Base-by-base conservation (phyloP, 1,140 invertebrate genomes). In the Procambarus clarkii region DNA sequence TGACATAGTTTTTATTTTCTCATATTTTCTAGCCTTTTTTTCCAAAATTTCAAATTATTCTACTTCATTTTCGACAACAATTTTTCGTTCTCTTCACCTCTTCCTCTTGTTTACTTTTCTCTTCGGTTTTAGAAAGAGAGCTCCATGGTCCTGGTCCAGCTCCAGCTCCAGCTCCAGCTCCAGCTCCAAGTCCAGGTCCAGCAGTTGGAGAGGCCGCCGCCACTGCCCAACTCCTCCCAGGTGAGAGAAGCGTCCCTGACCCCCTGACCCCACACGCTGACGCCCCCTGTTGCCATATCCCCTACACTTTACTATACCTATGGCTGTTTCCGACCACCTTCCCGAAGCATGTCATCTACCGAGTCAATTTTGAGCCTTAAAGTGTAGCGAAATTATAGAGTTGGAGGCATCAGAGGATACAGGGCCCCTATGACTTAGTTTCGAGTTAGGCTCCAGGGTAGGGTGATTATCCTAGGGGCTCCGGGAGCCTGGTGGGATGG, bases 191-290 rank as follows among this genome's bases (percentile, higher is more conserved):
- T 74, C 24, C 1, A 21, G 24, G n/a, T 74, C n/a, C 21, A 9
- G 5, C 69, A 74, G 69, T n/a, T 74, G 34, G n/a, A 74, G 2
- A 2, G 2, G 13, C 2, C 2, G 13, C 50, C 50, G 50, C 69
- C 2, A 0, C 7, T 69, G 13, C 11, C 64, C 13, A 18, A n/a
- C 13, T 18, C 0, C 21, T 9, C 64, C 1, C 4, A 8, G 24
- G 69, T 74, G 69, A 74, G 24, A 34, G 34, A 74, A 74, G 69
- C 69, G 69, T 74, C 69, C n/a, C 69, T 74, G 69, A 74, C 34
- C 69, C 69, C 24, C n/a, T 74, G 69, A 74, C 69, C 69, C 24
- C 18, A 69, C 11, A 69, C 54, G 7, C 34, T 34, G 34, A 34
- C 34, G 34, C 34, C 34, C 34, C 34, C 34, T 34, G 34, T 34